Base-by-base conservation (phyloP, 2,797 vertebrate genomes). In the Typhlichthys eigenmanni region DNA sequence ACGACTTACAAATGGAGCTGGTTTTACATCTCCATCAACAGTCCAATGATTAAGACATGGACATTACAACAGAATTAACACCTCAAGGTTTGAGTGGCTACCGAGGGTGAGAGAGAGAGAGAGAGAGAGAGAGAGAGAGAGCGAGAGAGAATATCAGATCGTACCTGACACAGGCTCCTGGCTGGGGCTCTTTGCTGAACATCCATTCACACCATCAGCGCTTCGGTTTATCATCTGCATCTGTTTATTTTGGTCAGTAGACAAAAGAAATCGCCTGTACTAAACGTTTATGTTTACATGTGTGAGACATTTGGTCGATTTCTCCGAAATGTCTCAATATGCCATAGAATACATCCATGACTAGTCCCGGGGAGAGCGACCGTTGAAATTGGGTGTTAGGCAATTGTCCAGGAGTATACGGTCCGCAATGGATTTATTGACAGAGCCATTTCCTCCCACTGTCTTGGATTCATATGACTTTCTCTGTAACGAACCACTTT, bases 121-220 rank as follows among this genome's bases (percentile, higher is more conserved):
- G 4, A 52, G 14, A 57, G 34, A 16, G 14, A 57, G 55, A 58
- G 29, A 46, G 55, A 16, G 55, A 17, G 38, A 58, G 14, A 32
- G 47, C 34, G 8, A 60, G 29, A 60, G n/a, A n/a, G 16, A 45
- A 9, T 62, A 10, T 48, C 5, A 19, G 59, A 57, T 71, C 84
- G 90, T 92, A 96, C 95, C 95, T 91, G 91, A 93, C 47, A 88
- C 85, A 63, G 92, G 84, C 62, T 91, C 95, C 88, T 95, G 93
- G 86, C 89, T 89, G 49, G 86, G 76, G 70, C 82, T 90, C 58
- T 91, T 93, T 62, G 84, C 70, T 45, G 88, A 64, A 58, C 88
- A 84, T 71, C 92, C 92, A 56, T 95, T 94, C 77, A 93, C 93
- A 74, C 90, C 83, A 48, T 95, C 94, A 69, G 81, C 14, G 74